phyloP scores from a whole-genome alignment of 2,113 vertebrate genomes.

The Chelonoidis abingdonii region DNA sequence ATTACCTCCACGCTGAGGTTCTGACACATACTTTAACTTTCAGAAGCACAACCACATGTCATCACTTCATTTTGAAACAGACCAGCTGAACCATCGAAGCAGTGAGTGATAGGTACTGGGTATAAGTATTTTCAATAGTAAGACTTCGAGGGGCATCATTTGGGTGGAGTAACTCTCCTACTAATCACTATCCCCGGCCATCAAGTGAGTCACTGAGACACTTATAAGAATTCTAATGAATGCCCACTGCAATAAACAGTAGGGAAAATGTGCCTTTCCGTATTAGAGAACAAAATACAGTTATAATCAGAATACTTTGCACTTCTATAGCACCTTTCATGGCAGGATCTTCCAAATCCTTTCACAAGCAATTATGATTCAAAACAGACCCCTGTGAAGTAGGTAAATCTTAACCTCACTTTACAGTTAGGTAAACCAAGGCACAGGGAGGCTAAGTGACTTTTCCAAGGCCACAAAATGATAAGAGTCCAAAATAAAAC shows the following conservation, averaged over 20 bases:
- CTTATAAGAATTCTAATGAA: not conserved
- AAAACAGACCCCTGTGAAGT: not conserved
- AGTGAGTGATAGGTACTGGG: not conserved
- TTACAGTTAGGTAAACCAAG: not conserved
- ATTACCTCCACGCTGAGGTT: not conserved
- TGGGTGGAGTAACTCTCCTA: not conserved
- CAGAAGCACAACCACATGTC: not conserved
- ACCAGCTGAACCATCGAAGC: not conserved
- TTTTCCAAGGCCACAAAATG: not conserved
- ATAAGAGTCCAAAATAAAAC: not conserved
- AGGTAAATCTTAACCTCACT: not conserved
- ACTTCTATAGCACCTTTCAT: not conserved
- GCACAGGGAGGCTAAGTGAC: not conserved
- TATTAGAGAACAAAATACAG: not conserved
- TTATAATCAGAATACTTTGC: not conserved
- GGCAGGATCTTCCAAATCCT: not conserved
- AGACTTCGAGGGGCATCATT: not conserved
- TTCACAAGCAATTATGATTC: not conserved
- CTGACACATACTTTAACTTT: not conserved
- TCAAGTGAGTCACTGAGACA: not conserved
- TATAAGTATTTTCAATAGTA: not conserved
- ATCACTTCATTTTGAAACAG: not conserved
- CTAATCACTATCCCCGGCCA: not conserved
- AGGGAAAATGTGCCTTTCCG: not conserved
- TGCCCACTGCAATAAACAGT: not conserved